Conservation (phyloP, 2,113 vertebrate genomes). For the Sinocyclocheilus maitianheensis region DNA sequence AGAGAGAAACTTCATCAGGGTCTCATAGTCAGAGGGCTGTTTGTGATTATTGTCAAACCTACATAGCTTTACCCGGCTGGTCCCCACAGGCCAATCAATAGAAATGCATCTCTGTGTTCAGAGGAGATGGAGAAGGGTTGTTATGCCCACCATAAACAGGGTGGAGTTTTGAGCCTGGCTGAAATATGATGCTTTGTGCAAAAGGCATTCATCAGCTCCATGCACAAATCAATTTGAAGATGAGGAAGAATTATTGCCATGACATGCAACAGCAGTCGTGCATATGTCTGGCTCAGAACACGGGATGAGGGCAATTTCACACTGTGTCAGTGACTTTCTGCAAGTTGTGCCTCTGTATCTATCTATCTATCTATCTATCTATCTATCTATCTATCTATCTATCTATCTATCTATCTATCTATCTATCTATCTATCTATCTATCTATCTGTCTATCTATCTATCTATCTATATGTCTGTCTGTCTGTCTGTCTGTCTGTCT, state of each 20-base stretch:
- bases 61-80: conserved; percentile 37
- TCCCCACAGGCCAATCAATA: conserved; percentile 53
- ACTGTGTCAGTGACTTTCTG: conserved; percentile 38
- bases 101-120: conserved; percentile 46
- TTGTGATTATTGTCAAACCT: conserved; percentile 49
- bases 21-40: conserved; percentile 16
- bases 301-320: conserved; percentile 37
- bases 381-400: not conserved
- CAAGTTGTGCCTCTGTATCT: not conserved
- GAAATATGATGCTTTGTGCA: conserved; percentile 47
- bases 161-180: conserved; percentile 38
- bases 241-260: conserved; percentile 52
- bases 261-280: conserved; percentile 41
- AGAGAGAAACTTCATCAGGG: conserved; percentile 21
- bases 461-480: not conserved
- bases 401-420: too few species aligned
- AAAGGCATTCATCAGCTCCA: conserved; percentile 24
- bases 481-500: not conserved
- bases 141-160: conserved; percentile 49
- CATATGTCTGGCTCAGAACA: conserved; percentile 40
- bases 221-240: conserved; percentile 54
- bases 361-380: not conserved
- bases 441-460: not conserved
- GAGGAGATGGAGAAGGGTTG: conserved; percentile 41
- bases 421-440: too few species aligned